These are phyloP conservation scores for Lamellibrachia luymesi DNA, from an alignment of 1,140 invertebrate genomes.

Conservation along the genomic window DNA sequence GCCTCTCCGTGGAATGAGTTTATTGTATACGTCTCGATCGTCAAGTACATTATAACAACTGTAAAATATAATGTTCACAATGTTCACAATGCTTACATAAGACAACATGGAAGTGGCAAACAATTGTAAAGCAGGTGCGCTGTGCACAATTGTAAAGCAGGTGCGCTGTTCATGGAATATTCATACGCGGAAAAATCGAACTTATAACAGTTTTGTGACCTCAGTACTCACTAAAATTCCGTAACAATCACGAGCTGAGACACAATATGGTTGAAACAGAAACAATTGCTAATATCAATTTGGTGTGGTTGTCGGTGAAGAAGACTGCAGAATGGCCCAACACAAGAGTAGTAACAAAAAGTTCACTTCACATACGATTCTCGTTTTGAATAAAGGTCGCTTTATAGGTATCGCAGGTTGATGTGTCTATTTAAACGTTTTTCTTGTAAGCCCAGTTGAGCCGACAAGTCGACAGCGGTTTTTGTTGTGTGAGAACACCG, in stretches of 20 bases:
- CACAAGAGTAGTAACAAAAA: not conserved
- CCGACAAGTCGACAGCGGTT: not conserved
- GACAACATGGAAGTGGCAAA: too few relatives aligned
- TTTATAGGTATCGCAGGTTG: not conserved
- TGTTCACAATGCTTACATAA: too few relatives aligned
- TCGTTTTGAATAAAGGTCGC: not conserved
- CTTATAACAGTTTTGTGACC: not conserved
- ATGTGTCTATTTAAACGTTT: not conserved
- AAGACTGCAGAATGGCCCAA: not conserved
- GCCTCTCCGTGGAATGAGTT: too few relatives aligned
- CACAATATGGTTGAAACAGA: not conserved
- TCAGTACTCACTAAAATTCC: not conserved
- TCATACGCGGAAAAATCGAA: not conserved
- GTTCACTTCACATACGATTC: not conserved
- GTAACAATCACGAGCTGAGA: not conserved
- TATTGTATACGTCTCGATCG: too few relatives aligned
- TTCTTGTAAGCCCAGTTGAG: not conserved
- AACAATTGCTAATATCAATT: too few relatives aligned
- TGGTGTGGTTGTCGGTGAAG: too few relatives aligned
- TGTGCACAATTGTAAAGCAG: too few relatives aligned
- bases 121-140: too few relatives aligned
- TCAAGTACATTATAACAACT: too few relatives aligned
- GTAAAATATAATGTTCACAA: too few relatives aligned
- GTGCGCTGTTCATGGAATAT: not conserved
- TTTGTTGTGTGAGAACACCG: not conserved